phyloP scores from a whole-genome alignment of 2,888 invertebrate species.

The Drosophila mayaguana region DNA sequence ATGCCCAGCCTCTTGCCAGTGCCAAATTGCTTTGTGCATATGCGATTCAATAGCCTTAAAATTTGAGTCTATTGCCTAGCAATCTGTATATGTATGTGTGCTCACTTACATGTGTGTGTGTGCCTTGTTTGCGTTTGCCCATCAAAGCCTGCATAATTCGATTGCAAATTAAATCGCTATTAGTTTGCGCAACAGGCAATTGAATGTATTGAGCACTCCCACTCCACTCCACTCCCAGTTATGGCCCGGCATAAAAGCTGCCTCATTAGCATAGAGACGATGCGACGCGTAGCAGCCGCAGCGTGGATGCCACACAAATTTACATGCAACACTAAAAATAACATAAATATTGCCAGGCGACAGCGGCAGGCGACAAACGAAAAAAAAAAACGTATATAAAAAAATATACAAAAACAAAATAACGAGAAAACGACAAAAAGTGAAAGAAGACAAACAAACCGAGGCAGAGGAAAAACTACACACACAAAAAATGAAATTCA shows the following conservation, averaged over 20 bases:
- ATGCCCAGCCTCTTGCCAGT: constrained; percentile 31
- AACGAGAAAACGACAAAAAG: constrained; percentile 18
- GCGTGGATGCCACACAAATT: constrained; percentile 51
- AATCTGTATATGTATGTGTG: constrained; percentile 2
- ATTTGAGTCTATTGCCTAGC: constrained; percentile 15
- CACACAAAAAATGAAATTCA: constrained; percentile 67
- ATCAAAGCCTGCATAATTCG: constrained; percentile 69
- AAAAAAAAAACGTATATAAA: background rate
- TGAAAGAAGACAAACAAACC: constrained; percentile 19
- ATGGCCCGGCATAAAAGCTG: constrained; percentile 63
- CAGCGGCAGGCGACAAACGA: constrained; percentile 52
- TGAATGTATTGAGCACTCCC: constrained; percentile 40
- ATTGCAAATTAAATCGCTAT: constrained; percentile 77
- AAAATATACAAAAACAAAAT: background rate
- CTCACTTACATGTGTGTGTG: constrained; percentile 4
- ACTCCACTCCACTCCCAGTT: constrained; percentile 46
- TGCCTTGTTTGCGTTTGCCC: constrained; percentile 28
- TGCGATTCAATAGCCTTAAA: constrained; percentile 42
- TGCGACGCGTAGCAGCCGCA: constrained; percentile 14
- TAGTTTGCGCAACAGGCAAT: constrained; percentile 69
- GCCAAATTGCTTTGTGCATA: constrained; percentile 68
- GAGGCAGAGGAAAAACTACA: constrained; percentile 57
- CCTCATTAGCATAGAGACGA: constrained; percentile 66
- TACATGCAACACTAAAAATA: constrained; percentile 75
- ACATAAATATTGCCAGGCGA: constrained; percentile 59